These are phyloP conservation scores for Phrynocephalus forsythii DNA, from an alignment of 2,797 vertebrate species.

Conservation along the genomic window DNA sequence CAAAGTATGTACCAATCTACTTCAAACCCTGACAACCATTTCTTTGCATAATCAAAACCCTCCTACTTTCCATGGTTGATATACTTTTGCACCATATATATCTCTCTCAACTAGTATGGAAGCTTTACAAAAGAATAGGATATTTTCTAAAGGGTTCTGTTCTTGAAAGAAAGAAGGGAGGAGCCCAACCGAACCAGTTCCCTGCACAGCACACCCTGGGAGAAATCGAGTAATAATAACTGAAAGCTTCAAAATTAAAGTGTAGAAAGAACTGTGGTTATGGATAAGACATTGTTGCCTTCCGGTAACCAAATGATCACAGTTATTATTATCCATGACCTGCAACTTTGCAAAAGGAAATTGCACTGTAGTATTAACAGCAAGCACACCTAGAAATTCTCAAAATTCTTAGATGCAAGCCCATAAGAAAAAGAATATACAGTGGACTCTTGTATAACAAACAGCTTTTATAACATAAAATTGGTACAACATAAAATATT, in stretches of 20 bases:
- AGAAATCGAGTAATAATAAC: slow-evolving; percentile 31
- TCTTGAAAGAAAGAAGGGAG: background rate
- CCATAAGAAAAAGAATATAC: background rate
- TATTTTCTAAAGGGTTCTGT: background rate
- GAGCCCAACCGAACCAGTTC: slow-evolving; percentile 38
- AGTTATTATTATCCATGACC: slow-evolving; percentile 2
- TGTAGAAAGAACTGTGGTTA: background rate
- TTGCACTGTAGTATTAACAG: slow-evolving; percentile 8
- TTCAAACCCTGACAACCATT: slow-evolving; percentile 33
- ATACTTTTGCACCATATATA: slow-evolving; percentile 45
- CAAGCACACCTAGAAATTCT: background rate
- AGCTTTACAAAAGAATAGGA: slow-evolving; percentile 23
- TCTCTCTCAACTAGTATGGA: slow-evolving; percentile 11
- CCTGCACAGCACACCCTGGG: slow-evolving; percentile 20
- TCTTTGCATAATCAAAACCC: slow-evolving; percentile 49
- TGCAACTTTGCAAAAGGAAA: slow-evolving; percentile 24
- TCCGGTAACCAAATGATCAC: background rate
- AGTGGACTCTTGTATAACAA: too few species aligned
- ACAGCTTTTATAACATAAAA: too few species aligned
- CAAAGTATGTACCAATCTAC: slow-evolving; percentile 44
- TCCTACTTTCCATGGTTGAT: slow-evolving; percentile 38
- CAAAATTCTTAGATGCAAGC: background rate
- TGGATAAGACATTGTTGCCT: slow-evolving; percentile 13
- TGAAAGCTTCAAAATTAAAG: slow-evolving; percentile 12
- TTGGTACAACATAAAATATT: too few species aligned